Percentiles rank a stretch among this genome's conserved stretches.
Evolutionary conservation across 2,113 vertebrate species (phyloP).

Genomic region (Apteryx mantelli): DNA sequence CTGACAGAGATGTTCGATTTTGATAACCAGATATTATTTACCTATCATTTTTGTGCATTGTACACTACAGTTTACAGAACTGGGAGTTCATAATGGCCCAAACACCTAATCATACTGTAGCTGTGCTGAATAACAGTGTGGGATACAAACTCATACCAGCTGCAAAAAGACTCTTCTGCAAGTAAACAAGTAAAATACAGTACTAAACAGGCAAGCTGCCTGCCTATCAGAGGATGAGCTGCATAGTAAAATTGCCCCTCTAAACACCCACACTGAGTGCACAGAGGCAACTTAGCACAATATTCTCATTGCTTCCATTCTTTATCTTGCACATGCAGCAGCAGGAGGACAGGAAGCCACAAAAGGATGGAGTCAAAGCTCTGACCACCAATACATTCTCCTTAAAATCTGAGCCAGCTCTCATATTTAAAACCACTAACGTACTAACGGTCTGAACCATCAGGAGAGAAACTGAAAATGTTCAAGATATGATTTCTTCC

Average conservation of each 20-base stretch:
- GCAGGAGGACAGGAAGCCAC: background rate
- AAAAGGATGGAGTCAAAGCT: background rate
- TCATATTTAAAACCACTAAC: background rate
- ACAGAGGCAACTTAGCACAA: background rate
- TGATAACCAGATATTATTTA: background rate
- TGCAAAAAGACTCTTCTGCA: background rate
- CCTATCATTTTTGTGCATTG: background rate
- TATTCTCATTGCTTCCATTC: background rate
- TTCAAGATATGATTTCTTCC: background rate
- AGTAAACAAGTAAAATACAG: background rate
- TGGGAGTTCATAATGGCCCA: background rate
- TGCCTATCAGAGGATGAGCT: background rate
- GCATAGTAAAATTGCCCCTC: background rate
- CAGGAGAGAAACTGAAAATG: background rate
- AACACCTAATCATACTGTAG: background rate
- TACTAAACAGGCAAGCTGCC: background rate
- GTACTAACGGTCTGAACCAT: background rate
- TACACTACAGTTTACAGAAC: background rate
- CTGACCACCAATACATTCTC: background rate
- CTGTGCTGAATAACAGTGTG: background rate
- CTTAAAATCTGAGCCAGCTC: background rate
- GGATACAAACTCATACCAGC: background rate
- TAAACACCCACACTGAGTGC: background rate
- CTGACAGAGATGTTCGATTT: background rate
- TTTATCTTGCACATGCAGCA: background rate